These are phyloP conservation scores for Lycocerus yunnanus DNA, from an alignment of 2,888 invertebrate genomes.

Conservation along the genomic window DNA sequence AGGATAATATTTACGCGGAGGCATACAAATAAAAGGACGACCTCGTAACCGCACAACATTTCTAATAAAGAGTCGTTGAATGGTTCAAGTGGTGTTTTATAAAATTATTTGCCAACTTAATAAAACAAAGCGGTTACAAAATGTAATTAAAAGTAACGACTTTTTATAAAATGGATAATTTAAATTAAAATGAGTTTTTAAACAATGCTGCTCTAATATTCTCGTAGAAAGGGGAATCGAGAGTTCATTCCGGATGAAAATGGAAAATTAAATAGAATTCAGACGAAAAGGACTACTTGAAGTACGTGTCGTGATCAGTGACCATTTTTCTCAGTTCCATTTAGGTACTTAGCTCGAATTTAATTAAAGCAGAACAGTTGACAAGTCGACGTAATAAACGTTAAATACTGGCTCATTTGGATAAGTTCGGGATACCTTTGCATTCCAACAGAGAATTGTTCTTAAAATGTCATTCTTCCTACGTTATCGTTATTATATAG, in stretches of 20 bases:
- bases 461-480: constrained; percentile 17
- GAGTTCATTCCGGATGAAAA: constrained; percentile 10
- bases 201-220: neutral
- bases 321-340: constrained; percentile 24
- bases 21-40: neutral
- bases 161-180: neutral
- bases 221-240: neutral
- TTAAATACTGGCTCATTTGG: constrained; percentile 23
- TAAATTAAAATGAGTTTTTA: neutral
- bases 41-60: neutral
- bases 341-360: constrained; percentile 34
- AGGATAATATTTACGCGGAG: neutral
- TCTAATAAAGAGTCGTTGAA: neutral
- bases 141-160: neutral
- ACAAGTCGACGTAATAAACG: constrained; percentile 28
- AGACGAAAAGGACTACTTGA: neutral
- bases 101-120: neutral
- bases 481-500: neutral
- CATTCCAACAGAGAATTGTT: constrained; percentile 16
- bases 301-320: constrained; percentile 22
- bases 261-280: constrained; percentile 11
- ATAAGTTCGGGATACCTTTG: constrained; percentile 24
- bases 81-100: neutral
- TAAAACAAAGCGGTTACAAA: neutral
- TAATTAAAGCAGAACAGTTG: constrained; percentile 34